These are phyloP conservation scores for Gisinianus flammeolus DNA, from an alignment of 2,888 invertebrate species.

Conservation along the genomic window DNA sequence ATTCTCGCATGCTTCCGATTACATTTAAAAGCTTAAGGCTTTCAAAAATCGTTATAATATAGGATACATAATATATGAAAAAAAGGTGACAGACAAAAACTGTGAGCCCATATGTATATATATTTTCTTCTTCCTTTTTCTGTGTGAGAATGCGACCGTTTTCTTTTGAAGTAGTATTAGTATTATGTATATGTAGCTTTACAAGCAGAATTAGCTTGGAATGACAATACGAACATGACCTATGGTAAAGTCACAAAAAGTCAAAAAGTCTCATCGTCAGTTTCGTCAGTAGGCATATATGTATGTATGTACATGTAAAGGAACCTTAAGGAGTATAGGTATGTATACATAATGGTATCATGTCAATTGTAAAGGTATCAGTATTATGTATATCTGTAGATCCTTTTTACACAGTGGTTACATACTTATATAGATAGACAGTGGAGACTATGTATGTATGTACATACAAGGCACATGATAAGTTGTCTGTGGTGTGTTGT, in stretches of 20 bases:
- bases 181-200: not conserved
- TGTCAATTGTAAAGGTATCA: not conserved
- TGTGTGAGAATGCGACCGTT: not conserved
- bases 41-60: conserved; percentile 6
- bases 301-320: no score
- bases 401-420: not conserved
- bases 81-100: not conserved
- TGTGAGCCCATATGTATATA: not conserved
- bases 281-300: no score
- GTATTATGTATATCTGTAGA: not conserved
- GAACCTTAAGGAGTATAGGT: no score
- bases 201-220: not conserved
- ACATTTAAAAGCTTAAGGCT: conserved; percentile 34
- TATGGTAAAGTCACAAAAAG: no score
- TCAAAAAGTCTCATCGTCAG: no score
- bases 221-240: no score
- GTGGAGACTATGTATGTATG: not conserved
- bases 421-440: not conserved
- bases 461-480: no score
- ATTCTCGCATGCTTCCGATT: conserved; percentile 34
- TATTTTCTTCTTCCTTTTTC: no score
- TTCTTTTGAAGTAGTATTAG: not conserved
- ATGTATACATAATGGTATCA: not conserved
- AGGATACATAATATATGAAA: not conserved
- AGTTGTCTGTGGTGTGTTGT: not conserved